Evolutionary conservation across 2,797 vertebrate genomes (phyloP).

Genomic region (Smutsia temminckii): DNA sequence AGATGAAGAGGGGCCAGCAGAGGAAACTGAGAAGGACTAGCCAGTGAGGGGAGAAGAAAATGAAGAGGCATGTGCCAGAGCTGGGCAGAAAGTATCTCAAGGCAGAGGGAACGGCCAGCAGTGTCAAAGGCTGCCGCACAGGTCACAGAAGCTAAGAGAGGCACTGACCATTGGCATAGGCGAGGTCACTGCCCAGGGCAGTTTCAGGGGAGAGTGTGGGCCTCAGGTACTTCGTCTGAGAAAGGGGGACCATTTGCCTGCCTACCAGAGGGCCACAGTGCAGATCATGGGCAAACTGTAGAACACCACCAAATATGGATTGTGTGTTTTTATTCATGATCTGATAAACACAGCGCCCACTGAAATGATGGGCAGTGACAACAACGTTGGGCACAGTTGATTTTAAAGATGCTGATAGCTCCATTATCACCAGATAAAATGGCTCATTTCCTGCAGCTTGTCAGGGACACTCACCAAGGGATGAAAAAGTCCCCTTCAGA

Average conservation of each 20-base stretch:
- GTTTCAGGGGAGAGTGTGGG: neutral
- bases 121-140: neutral
- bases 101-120: neutral
- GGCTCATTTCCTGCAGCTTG: conserved; percentile 62
- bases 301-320: neutral
- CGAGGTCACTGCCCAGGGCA: neutral
- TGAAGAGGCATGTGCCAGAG: too few relatives aligned
- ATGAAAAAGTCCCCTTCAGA: neutral
- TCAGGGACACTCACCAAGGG: neutral
- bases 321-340: conserved; percentile 46
- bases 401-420: conserved; percentile 58
- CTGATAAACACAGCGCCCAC: conserved; percentile 15
- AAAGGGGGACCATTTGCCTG: neutral
- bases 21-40: neutral
- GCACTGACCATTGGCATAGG: neutral
- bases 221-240: neutral
- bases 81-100: neutral
- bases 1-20: neutral
- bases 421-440: conserved; percentile 51
- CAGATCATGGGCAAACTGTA: neutral
- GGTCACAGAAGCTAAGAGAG: neutral
- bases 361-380: neutral
- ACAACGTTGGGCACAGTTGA: neutral
- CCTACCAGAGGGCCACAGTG: neutral
- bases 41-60: neutral